Percentiles rank a stretch among this genome's conserved stretches.
Conservation (phyloP, 2,797 vertebrate genomes). For the Acropternis orthonyx region DNA sequence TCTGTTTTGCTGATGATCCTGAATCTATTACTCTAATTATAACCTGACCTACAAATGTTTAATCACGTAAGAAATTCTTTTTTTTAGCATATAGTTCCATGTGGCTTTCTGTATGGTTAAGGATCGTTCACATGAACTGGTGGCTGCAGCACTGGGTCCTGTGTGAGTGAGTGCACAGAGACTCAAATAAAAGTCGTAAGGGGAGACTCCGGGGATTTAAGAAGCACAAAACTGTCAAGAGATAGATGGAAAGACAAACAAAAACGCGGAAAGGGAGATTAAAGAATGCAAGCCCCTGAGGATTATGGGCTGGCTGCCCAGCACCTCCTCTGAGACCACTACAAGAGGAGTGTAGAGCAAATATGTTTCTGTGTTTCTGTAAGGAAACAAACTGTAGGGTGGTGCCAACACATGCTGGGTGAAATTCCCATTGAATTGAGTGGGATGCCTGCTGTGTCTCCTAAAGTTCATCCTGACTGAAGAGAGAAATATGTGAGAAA, state of each 20-base stretch:
- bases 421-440: slow-evolving; percentile 43
- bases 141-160: not conserved
- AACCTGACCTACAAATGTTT: not conserved
- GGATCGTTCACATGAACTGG: not conserved
- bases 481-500: slow-evolving; percentile 28
- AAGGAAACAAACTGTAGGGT: not conserved
- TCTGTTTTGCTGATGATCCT: not conserved
- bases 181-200: not conserved
- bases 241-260: slow-evolving; percentile 55
- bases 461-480: slow-evolving; percentile 8
- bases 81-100: not conserved
- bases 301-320: slow-evolving; percentile 46
- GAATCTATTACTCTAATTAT: not conserved
- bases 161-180: not conserved
- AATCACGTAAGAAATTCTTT: not conserved
- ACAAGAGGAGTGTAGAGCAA: not conserved
- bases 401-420: slow-evolving; percentile 19
- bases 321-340: slow-evolving; percentile 42
- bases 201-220: not conserved
- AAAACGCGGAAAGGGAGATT: not conserved
- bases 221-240: slow-evolving; percentile 16
- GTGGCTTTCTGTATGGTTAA: not conserved
- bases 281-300: slow-evolving; percentile 13
- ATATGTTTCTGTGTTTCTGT: not conserved
- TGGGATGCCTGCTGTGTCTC: not conserved